Base-by-base conservation (phyloP, 2,113 vertebrate species). In the Perca schrenkii region DNA sequence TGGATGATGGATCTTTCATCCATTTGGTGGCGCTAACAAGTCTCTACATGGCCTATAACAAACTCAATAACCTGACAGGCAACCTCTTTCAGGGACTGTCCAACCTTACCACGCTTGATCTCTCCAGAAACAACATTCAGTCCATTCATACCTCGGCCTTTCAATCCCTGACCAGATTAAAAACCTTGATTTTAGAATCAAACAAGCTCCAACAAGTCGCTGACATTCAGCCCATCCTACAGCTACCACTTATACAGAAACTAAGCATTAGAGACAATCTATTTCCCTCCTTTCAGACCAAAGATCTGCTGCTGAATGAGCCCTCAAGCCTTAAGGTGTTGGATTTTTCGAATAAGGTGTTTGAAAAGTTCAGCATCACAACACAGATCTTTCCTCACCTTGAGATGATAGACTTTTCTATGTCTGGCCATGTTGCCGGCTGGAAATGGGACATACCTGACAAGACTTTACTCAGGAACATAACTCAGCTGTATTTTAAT, bases 51-150 rank as follows among this genome's bases (percentile, higher is more conserved):
- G 0, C 0, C 0, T 0, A 0, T 0, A 88, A 90, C 3, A 1
- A 70, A 1, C 86, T 90, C 17, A 70, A 5, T 3, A 36, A 17
- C 13, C 57, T 88, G 70, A 77, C 81, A 6, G 36, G 11, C 4
- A 36, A 82, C 58, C 13, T 84, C n/a, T 84, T 90, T 47, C 62
- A 60, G 49, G 89, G 89, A 28, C 63, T 90, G 79, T 84, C 66
- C 15, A 82, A 79, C 46, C 49, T 88, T 0, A 78, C 66, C 1
- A 0, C 1, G 8, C 74, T 88, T 8, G 40, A 21, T 34, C 43
- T 87, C 14, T 36, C 36, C 36, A 0, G 0, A 0, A 88, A 78
- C 21, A 1, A 34, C 2, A 68, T 80, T 67, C 2, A 50, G 5
- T 61, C 71, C 16, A 74, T 81, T 6, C 8, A 76, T 40, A 0